phyloP scores from a whole-genome alignment of 2,113 vertebrate genomes.

The Mormyrus lacerda region DNA sequence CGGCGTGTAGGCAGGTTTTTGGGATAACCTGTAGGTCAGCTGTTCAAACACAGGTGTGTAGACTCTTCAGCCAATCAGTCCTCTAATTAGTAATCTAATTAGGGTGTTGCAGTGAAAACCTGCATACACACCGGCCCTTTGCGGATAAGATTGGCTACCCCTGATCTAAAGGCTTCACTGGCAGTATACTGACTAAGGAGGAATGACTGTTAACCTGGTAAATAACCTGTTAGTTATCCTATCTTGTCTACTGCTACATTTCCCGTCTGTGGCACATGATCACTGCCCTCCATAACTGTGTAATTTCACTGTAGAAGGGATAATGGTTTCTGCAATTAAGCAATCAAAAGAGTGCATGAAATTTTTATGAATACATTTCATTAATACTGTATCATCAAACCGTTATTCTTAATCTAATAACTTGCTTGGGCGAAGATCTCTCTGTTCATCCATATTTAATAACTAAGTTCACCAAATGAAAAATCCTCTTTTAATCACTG shows the following conservation, averaged over 20 bases:
- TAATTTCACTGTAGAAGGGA: not conserved
- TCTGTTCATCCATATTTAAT: constrained; percentile 8
- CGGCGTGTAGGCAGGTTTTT: too few relatives aligned
- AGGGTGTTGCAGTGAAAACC: too few relatives aligned
- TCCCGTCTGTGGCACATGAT: not conserved
- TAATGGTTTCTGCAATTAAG: constrained; percentile 1
- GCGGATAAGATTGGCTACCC: too few relatives aligned
- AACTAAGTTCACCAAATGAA: not conserved
- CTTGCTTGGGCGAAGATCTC: constrained; percentile 2
- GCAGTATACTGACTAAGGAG: not conserved
- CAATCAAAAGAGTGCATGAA: not conserved
- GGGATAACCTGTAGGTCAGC: too few relatives aligned
- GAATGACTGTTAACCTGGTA: not conserved
- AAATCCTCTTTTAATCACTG: constrained; percentile 12
- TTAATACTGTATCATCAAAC: not conserved
- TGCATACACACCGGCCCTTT: too few relatives aligned
- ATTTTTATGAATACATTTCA: not conserved
- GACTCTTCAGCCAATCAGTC: too few relatives aligned
- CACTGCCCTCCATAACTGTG: not conserved
- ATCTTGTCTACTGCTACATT: not conserved
- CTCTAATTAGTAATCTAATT: too few relatives aligned
- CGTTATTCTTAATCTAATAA: constrained; percentile 1
- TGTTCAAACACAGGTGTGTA: too few relatives aligned
- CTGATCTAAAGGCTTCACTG: not conserved
- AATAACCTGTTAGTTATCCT: not conserved